phyloP scores from a whole-genome alignment of 1,140 invertebrate species.

The Hestina assimilis region DNA sequence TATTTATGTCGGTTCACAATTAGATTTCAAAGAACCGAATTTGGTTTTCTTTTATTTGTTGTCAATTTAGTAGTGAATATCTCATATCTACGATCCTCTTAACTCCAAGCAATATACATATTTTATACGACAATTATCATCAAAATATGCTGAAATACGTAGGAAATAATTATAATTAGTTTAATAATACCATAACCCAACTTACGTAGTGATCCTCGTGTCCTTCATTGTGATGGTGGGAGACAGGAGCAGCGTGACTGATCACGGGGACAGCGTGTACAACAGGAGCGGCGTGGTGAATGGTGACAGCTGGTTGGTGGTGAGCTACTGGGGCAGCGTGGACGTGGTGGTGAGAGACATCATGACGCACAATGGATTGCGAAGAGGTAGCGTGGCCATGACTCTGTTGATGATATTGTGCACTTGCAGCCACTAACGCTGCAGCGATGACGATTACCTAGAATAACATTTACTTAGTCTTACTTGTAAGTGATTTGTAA shows the following conservation, averaged over 20 bases:
- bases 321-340: not conserved
- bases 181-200: no score
- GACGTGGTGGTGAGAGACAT: conserved; percentile 21
- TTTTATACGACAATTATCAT: no score
- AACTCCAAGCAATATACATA: no score
- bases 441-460: conserved; percentile 8
- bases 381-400: conserved; percentile 40
- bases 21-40: no score
- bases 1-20: no score
- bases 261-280: not conserved
- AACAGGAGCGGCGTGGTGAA: conserved; percentile 1
- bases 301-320: conserved; percentile 3
- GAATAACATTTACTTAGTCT: no score
- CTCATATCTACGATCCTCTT: no score
- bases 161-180: no score
- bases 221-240: not conserved
- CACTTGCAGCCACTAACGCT: conserved; percentile 9
- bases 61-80: no score
- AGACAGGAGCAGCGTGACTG: not conserved
- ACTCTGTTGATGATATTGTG: conserved; percentile 15
- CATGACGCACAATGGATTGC: conserved; percentile 44
- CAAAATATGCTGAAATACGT: no score
- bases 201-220: conserved; percentile 14
- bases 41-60: no score
- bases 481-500: no score